Evolutionary conservation across 2,113 vertebrate genomes (phyloP).

Genomic region (Oxyruncus cristatus): DNA sequence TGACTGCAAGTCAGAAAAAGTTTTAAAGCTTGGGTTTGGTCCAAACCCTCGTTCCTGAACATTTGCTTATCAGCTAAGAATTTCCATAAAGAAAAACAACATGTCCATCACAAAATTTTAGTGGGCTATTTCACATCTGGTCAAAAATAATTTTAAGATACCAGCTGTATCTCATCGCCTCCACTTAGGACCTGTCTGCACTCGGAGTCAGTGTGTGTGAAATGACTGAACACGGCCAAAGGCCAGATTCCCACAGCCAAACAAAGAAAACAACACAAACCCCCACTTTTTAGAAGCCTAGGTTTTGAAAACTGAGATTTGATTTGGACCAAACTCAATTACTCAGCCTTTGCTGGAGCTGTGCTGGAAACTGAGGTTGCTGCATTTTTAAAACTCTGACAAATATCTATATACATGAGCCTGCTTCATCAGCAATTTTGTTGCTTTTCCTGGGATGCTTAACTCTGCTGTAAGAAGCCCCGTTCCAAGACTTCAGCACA

Average conservation of each 20-base stretch:
- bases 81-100: not conserved
- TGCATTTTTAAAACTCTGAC: not conserved
- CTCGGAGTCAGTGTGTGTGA: not conserved
- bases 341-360: not conserved
- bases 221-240: not conserved
- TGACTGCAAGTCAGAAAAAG: not conserved
- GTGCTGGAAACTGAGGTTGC: not conserved
- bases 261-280: not conserved
- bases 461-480: not conserved
- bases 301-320: not conserved
- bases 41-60: not conserved
- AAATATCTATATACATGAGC: not conserved
- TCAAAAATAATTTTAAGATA: not conserved
- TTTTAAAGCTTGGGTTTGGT: not conserved
- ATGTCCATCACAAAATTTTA: not conserved
- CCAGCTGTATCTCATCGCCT: not conserved
- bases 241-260: not conserved
- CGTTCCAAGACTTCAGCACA: not conserved
- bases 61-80: not conserved
- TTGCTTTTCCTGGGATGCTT: not conserved
- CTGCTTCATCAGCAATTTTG: conserved; percentile 2
- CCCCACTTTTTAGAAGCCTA: not conserved
- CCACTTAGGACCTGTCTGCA: not conserved
- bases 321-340: not conserved
- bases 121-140: not conserved